phyloP scores from a whole-genome alignment of 2,888 invertebrate genomes.

The Rosalia funebris region DNA sequence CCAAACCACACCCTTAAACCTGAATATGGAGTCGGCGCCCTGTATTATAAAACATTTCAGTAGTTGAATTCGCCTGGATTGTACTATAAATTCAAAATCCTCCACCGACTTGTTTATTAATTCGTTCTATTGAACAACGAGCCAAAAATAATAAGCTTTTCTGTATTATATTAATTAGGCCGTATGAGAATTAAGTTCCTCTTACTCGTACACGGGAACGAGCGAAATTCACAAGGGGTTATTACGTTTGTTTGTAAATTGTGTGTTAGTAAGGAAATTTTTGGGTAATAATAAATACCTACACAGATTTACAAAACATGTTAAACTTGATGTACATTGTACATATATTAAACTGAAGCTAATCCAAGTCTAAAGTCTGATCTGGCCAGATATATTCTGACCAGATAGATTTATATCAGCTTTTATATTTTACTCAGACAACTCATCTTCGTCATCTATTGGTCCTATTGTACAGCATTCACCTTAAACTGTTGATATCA shows the following conservation, averaged over 20 bases:
- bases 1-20: conserved; percentile 28
- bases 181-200: conserved; percentile 9
- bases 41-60: conserved; percentile 22
- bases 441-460: too few relatives aligned
- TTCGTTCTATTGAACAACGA: conserved; percentile 15
- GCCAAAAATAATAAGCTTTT: conserved; percentile 13
- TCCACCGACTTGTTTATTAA: not conserved
- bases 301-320: not conserved
- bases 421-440: too few relatives aligned
- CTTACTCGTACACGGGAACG: not conserved
- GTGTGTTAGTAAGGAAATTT: conserved; percentile 13
- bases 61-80: conserved; percentile 10
- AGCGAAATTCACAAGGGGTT: not conserved
- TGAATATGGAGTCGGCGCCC: conserved; percentile 21
- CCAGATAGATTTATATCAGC: too few relatives aligned
- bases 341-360: too few relatives aligned
- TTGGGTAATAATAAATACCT: conserved; percentile 1
- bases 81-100: conserved; percentile 2
- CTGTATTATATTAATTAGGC: conserved; percentile 2
- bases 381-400: too few relatives aligned
- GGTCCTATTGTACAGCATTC: too few relatives aligned
- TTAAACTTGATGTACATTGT: not conserved
- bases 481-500: too few relatives aligned
- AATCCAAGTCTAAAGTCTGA: too few relatives aligned
- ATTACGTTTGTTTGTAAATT: conserved; percentile 21